These are phyloP conservation scores for Drusus annulatus DNA, from an alignment of 1,140 invertebrate genomes.

Conservation along the genomic window DNA sequence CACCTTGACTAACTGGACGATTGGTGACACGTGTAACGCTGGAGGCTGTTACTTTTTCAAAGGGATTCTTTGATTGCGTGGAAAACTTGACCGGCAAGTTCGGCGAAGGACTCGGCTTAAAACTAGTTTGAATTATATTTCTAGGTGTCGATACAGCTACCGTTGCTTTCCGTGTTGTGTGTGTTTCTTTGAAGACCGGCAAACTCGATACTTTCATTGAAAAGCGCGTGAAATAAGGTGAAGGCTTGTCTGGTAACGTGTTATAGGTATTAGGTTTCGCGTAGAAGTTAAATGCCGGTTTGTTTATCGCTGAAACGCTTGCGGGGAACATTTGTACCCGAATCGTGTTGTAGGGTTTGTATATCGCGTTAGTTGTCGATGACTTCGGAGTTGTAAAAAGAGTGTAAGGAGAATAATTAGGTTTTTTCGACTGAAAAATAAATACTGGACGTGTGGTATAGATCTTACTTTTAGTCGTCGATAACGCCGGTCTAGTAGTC, in stretches of 20 bases:
- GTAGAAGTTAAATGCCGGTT: slow-evolving; percentile 2
- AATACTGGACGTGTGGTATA: too few species aligned
- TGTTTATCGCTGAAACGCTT: neutral
- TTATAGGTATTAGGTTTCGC: neutral
- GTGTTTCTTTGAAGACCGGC: neutral
- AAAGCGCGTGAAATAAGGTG: neutral
- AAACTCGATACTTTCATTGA: neutral
- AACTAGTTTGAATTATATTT: slow-evolving; percentile 28
- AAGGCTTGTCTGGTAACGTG: neutral
- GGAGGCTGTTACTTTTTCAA: neutral
- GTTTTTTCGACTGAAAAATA: too few species aligned
- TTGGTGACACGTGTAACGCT: neutral
- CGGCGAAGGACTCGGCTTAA: neutral
- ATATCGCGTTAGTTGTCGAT: too few species aligned
- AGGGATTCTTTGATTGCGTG: slow-evolving; percentile 3
- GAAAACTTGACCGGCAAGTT: neutral
- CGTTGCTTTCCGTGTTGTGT: neutral
- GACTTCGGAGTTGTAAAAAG: too few species aligned
- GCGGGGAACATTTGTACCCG: neutral
- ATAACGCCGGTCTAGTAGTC: too few species aligned
- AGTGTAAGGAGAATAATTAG: too few species aligned
- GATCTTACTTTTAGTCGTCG: too few species aligned
- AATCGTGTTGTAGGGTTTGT: too few species aligned
- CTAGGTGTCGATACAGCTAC: slow-evolving; percentile 1
- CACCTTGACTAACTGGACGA: neutral